Evolutionary conservation across 2,113 vertebrate species (phyloP), one percentile per base, ranked within the genome.

Genomic region (Dermatemys mawii): DNA sequence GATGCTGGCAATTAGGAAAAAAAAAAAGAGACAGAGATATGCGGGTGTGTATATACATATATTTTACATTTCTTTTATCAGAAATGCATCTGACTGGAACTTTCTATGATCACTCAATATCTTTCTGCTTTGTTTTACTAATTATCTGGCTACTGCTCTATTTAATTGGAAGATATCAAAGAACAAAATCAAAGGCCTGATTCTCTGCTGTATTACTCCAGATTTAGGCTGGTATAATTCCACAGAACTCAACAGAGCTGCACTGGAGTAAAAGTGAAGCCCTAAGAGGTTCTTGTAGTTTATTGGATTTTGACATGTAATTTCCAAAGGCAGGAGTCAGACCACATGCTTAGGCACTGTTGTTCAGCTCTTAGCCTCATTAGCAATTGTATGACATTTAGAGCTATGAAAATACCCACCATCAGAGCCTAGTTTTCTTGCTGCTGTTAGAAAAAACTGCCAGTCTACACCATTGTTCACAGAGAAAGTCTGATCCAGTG

Each of bases 131-230:
- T 90, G 46, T 2, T 17, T 82, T 87, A 8, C 5, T 73, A 84
- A 87, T 80, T 81, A 81, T 83, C 60, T 86, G 12, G 44, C 83
- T 90, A 86, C 26, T 80, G 12, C 3, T 70, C 19, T 32, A 27
- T 46, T 32, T 83, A 78, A 41, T 22, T 78, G 73, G 51, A 96
- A 90, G 78, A 63, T 3, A 87, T 83, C 83, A 67, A 32, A 63
- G 89, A 76, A 46, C 12, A 76, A 94, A 82, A 4, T 0, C 2
- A 82, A 84, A 7, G 17, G 41, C 35, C 0, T 0, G 41, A 46
- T 76, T 44, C 44, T 46, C 41, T 29, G 26, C 11, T 38, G 51
- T 26, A 41, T 26, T 53, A 87, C 94, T 95, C 6, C 67, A 78
- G 1, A 3, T 8, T 82, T 19, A 76, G n/a, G 49, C 29, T 63